These are phyloP conservation scores for Spheniscus humboldti DNA, from an alignment of 2,797 vertebrate genomes.

Conservation along the genomic window DNA sequence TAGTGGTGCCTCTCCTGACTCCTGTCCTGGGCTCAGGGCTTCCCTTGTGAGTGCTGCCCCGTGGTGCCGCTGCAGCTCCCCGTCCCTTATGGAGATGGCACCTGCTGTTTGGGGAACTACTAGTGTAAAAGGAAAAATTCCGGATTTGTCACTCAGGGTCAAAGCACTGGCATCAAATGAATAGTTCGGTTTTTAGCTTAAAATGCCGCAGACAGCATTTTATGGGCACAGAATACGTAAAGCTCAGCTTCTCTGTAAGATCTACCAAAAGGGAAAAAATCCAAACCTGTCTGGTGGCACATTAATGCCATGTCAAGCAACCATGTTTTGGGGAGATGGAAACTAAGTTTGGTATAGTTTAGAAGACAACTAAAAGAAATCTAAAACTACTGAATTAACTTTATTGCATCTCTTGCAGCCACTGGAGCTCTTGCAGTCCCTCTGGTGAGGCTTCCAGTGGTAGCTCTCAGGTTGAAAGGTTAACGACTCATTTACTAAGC, in stretches of 20 bases:
- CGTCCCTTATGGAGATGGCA: not conserved
- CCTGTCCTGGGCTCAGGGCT: not conserved
- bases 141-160: not conserved
- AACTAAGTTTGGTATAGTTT: not conserved
- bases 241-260: not conserved
- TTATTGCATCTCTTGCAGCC: constrained; percentile 35
- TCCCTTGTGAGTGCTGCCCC: not conserved
- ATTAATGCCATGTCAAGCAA: not conserved
- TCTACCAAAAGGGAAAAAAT: not conserved
- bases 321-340: not conserved
- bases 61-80: not conserved
- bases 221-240: not conserved
- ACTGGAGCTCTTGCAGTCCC: constrained; percentile 41
- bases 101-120: not conserved
- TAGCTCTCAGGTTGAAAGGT: constrained; percentile 62
- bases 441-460: constrained; percentile 55
- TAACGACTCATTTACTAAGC: constrained; percentile 72
- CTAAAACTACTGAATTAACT: constrained; percentile 46
- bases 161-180: not conserved
- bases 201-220: not conserved
- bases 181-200: not conserved
- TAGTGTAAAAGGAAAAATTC: not conserved
- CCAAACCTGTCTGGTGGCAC: not conserved
- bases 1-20: not conserved
- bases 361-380: constrained; percentile 42